Evolutionary conservation across 2,797 vertebrate genomes (phyloP).

Genomic region (Labroides dimidiatus): DNA sequence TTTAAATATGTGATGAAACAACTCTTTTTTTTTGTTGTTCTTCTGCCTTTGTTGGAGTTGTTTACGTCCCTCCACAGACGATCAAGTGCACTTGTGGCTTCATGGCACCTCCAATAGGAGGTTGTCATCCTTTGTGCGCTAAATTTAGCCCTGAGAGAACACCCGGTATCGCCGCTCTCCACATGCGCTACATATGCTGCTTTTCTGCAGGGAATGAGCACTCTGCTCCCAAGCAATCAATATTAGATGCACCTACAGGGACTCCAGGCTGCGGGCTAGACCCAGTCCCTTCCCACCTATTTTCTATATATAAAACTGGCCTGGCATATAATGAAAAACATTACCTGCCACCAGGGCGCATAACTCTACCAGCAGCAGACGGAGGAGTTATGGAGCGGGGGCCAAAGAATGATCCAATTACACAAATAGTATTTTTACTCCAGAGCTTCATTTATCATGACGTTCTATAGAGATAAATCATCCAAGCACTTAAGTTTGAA

Average conservation of each 20-base stretch:
- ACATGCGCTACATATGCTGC: constrained; percentile 50
- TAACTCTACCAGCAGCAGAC: constrained; percentile 73
- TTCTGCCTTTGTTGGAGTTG: constrained; percentile 2
- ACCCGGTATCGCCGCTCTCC: constrained; percentile 50
- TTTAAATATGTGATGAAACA: constrained; percentile 45
- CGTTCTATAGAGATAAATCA: constrained; percentile 66
- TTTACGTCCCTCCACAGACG: constrained; percentile 28
- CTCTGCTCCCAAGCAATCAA: constrained; percentile 79
- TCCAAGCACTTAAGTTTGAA: constrained; percentile 41
- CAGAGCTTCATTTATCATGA: constrained; percentile 63
- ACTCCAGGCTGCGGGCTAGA: constrained; percentile 77
- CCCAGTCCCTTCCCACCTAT: constrained; percentile 77
- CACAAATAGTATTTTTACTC: constrained; percentile 79
- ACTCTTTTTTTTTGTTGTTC: constrained; percentile 19
- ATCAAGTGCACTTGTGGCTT: constrained; percentile 32
- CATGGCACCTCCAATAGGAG: constrained; percentile 45
- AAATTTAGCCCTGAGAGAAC: constrained; percentile 75
- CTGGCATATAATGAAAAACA: constrained; percentile 84
- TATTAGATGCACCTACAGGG: constrained; percentile 82
- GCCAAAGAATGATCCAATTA: constrained; percentile 80
- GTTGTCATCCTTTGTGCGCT: constrained; percentile 64
- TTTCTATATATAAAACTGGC: constrained; percentile 82
- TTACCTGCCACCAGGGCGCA: constrained; percentile 78
- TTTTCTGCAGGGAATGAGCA: constrained; percentile 60
- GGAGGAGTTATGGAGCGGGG: constrained; percentile 70